Evolutionary conservation across 2,797 vertebrate species (phyloP), one percentile per base, ranked within the genome.

Genomic region (Diglossa cyanea): DNA sequence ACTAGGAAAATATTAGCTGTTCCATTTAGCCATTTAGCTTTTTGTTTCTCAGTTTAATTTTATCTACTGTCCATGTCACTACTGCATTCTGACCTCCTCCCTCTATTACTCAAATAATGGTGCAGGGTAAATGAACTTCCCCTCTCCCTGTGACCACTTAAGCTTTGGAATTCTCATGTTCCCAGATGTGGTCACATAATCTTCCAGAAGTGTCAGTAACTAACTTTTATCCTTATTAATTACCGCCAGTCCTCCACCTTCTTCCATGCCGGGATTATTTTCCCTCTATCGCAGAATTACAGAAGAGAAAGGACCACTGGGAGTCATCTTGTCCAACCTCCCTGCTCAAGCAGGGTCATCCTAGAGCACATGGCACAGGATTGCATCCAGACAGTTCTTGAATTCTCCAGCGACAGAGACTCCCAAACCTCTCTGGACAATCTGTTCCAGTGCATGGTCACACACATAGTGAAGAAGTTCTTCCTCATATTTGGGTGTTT

Each of bases 191-290:
- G 57, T 16, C 10, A 30, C 42, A 42, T n/a, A 67, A 10, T 48
- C 30, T 23, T 54, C n/a, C 44, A 76, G n/a, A 90, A 48, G 47
- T 65, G 81, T 42, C 74, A 15, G 11, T 2, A 5, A 17, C 14
- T 50, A 54, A 13, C 61, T 14, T 75, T 74, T 35, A 25, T 24
- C 7, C 18, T 68, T 54, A 61, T 24, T 1, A 4, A 15, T 53
- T 61, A 24, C 8, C 70, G 13, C 2, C 20, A 24, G 17, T 70
- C 35, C 78, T 76, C 33, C 45, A 55, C 24, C 11, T 85, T 92
- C 33, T 76, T 35, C 55, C 17, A 37, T 6, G 7, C 4, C 1
- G 0, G 0, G 1, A 40, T 42, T 12, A 17, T 35, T 55, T 60
- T 40, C 4, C 10, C 3, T 7, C 19, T 15, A 35, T n/a, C 16